Evolutionary conservation across 1,140 invertebrate species (phyloP).

Genomic region (Hyphantria cunea): DNA sequence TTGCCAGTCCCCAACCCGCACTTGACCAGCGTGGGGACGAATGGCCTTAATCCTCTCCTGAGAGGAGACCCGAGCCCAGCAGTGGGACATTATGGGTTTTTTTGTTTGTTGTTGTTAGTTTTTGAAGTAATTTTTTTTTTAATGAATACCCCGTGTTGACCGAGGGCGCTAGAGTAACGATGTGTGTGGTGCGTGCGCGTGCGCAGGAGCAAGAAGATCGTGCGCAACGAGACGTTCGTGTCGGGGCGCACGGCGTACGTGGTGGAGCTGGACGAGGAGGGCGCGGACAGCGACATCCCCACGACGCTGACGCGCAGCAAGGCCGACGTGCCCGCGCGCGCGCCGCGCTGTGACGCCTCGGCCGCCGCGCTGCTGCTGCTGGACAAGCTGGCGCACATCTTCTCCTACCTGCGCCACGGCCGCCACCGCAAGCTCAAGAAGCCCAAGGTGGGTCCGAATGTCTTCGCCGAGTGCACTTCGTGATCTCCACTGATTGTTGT

Average conservation of each 20-base stretch:
- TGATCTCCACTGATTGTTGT: no score
- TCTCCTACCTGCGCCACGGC: constrained; percentile 95
- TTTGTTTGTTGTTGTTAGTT: no score
- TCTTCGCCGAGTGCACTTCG: no score
- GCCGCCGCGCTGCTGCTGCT: constrained; percentile 98
- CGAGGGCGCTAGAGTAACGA: no score
- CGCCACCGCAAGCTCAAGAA: constrained; percentile 91
- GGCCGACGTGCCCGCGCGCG: constrained; percentile 92
- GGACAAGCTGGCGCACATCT: constrained; percentile 98
- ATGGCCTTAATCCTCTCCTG: no score
- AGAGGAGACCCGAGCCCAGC: no score
- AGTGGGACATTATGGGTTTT: no score
- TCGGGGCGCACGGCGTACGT: constrained; percentile 99
- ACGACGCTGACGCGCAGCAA: constrained; percentile 97
- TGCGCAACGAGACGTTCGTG: constrained; percentile 96
- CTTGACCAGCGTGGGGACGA: no score
- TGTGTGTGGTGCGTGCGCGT: no score
- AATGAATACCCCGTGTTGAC: no score
- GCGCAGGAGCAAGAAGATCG: constrained; percentile 87
- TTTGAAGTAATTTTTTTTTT: no score
- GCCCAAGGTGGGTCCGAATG: constrained; percentile 86
- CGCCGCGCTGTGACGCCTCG: constrained; percentile 86
- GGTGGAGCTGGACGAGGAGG: constrained; percentile 94
- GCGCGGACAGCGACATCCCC: constrained; percentile 96
- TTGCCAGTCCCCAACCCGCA: no score